phyloP scores from a whole-genome alignment of 2,888 invertebrate species.

The Folsomia manolachei region DNA sequence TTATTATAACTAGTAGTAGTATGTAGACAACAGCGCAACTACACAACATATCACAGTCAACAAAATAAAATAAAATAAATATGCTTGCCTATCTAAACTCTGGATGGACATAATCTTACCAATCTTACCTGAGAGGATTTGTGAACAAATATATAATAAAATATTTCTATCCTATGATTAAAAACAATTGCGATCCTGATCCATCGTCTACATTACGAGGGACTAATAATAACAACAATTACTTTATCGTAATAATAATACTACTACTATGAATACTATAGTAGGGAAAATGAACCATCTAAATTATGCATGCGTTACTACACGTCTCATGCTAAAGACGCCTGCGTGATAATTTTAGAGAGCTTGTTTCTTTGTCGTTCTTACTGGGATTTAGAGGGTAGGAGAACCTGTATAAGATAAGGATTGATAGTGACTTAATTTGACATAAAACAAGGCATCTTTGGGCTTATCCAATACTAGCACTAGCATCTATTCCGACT shows the following conservation, averaged over 20 bases:
- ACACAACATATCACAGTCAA: conserved; percentile 16
- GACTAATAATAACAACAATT: no score
- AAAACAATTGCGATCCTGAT: no score
- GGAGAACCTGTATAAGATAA: no score
- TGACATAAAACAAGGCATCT: conserved; percentile 7
- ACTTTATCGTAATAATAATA: no score
- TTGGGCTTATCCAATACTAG: not conserved
- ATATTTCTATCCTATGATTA: not conserved
- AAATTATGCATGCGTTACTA: no score
- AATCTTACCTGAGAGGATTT: conserved; percentile 6
- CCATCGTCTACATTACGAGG: no score
- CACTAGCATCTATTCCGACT: conserved; percentile 9
- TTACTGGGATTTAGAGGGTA: no score
- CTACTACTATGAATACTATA: no score
- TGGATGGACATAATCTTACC: conserved; percentile 6
- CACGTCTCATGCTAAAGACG: not conserved
- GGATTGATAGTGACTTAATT: not conserved
- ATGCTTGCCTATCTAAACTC: not conserved
- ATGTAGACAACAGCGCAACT: not conserved
- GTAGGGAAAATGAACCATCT: no score
- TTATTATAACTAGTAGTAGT: not conserved
- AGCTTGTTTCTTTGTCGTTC: not conserved
- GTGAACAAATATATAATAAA: not conserved
- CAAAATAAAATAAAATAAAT: conserved; percentile 13
- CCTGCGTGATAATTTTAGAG: not conserved